Percentiles rank a stretch among this genome's conserved stretches.
These are phyloP conservation scores for Porites divaricata DNA, from an alignment of 92 coral and sea anemone genomes.

Conservation along the genomic window DNA sequence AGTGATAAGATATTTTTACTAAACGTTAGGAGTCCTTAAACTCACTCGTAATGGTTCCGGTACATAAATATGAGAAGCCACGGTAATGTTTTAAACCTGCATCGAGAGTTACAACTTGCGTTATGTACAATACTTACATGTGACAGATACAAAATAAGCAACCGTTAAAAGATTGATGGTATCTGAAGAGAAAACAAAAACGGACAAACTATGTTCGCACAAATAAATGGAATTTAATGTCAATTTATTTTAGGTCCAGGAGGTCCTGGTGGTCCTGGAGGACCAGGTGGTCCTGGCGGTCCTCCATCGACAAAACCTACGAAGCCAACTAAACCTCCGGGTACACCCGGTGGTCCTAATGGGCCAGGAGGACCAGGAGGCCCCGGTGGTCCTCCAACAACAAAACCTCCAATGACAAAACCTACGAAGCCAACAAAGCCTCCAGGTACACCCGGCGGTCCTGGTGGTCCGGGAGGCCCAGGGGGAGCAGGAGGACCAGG, in stretches of 20 bases:
- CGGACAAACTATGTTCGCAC: too few species aligned
- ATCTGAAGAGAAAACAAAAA: too few species aligned
- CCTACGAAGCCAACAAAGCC: slow-evolving; percentile 9
- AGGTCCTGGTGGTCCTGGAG: slow-evolving; percentile 61
- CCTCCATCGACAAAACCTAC: slow-evolving; percentile 59
- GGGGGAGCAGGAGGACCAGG: slow-evolving; percentile 86
- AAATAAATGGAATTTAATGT: background rate
- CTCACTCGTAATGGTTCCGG: too few species aligned
- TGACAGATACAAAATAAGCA: too few species aligned
- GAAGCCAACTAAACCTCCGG: slow-evolving; percentile 55
- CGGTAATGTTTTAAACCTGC: too few species aligned
- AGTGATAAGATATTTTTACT: too few species aligned
- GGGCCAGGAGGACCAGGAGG: slow-evolving; percentile 73
- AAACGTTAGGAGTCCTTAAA: too few species aligned
- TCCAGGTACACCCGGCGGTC: slow-evolving; percentile 79
- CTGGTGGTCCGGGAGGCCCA: slow-evolving; percentile 81
- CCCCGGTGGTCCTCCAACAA: slow-evolving; percentile 74
- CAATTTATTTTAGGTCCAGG: background rate
- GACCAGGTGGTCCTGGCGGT: slow-evolving; percentile 62
- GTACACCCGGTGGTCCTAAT: slow-evolving; percentile 71
- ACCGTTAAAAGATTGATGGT: too few species aligned
- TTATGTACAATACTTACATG: too few species aligned
- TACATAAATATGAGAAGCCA: too few species aligned
- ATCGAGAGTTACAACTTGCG: too few species aligned
- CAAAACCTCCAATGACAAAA: background rate